A percentile compares a stretch with the other conserved stretches of the same genome.
phyloP scores from a whole-genome alignment of 1,140 invertebrate genomes.

The Hirudo medicinalis region DNA sequence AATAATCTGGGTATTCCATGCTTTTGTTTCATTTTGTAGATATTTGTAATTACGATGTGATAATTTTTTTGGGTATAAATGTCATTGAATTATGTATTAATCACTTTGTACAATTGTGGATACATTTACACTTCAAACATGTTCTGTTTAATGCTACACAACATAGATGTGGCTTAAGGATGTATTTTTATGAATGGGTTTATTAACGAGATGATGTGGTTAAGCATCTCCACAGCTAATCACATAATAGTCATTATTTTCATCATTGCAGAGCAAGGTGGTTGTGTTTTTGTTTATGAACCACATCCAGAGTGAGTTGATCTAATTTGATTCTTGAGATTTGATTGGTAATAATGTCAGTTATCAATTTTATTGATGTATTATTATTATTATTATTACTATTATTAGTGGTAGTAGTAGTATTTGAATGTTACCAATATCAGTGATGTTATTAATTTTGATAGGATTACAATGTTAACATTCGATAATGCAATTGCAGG shows the following conservation, averaged over 20 bases:
- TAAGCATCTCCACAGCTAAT: too few species aligned
- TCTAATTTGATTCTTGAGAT: neutral
- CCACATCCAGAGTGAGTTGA: constrained; percentile 19
- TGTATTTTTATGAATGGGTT: too few species aligned
- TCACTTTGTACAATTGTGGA: too few species aligned
- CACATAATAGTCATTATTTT: constrained; percentile 3
- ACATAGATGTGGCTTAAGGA: too few species aligned
- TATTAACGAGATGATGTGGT: too few species aligned
- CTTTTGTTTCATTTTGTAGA: neutral
- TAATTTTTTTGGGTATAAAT: constrained; percentile 6
- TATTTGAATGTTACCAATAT: too few species aligned
- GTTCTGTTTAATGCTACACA: too few species aligned
- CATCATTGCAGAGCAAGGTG: constrained; percentile 29
- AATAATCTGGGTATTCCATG: constrained; percentile 30
- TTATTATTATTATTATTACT: neutral
- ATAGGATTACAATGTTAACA: neutral
- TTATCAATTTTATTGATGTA: too few species aligned
- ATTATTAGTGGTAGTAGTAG: too few species aligned
- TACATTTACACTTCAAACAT: too few species aligned
- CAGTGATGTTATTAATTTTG: neutral
- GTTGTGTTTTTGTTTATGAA: constrained; percentile 29
- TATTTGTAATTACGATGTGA: neutral
- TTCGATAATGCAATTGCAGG: constrained; percentile 22
- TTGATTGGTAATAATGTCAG: too few species aligned
- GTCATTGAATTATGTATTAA: neutral